Percentiles rank a stretch among this genome's conserved stretches.
phyloP scores from a whole-genome alignment of 2,888 invertebrate species.

The Dolichomitus sp. region DNA sequence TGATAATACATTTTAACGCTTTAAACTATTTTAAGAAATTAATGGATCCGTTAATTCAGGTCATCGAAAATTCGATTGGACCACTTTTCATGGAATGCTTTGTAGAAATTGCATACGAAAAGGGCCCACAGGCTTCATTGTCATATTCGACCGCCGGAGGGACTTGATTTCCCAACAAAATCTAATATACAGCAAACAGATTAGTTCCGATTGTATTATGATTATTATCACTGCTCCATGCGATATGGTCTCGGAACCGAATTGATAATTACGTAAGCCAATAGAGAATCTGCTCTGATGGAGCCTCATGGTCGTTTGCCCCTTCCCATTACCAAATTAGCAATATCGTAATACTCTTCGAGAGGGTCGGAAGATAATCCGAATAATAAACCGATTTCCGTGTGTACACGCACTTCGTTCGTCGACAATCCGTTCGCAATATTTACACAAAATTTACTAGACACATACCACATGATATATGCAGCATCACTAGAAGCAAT shows the following conservation, averaged over 20 bases:
- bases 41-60: too few relatives aligned
- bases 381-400: constrained; percentile 68
- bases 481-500: background rate
- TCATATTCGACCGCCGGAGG: background rate
- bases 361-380: constrained; percentile 66
- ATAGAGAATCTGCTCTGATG: constrained; percentile 11
- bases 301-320: background rate
- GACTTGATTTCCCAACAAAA: background rate
- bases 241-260: constrained; percentile 11
- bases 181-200: constrained; percentile 29
- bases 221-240: constrained; percentile 19
- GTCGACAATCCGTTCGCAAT: constrained; percentile 52
- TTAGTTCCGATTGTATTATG: constrained; percentile 10
- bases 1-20: too few relatives aligned
- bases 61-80: too few relatives aligned
- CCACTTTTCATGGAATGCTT: too few relatives aligned
- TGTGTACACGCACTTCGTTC: constrained; percentile 32
- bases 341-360: constrained; percentile 27
- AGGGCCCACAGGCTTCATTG: background rate
- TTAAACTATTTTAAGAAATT: too few relatives aligned
- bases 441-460: constrained; percentile 63
- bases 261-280: constrained; percentile 41
- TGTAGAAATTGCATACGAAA: background rate
- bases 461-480: background rate
- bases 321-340: constrained; percentile 53